Evolutionary conservation across 2,113 vertebrate genomes (phyloP), one percentile per base, ranked within the genome.

Genomic region (Bujurquina vittata): DNA sequence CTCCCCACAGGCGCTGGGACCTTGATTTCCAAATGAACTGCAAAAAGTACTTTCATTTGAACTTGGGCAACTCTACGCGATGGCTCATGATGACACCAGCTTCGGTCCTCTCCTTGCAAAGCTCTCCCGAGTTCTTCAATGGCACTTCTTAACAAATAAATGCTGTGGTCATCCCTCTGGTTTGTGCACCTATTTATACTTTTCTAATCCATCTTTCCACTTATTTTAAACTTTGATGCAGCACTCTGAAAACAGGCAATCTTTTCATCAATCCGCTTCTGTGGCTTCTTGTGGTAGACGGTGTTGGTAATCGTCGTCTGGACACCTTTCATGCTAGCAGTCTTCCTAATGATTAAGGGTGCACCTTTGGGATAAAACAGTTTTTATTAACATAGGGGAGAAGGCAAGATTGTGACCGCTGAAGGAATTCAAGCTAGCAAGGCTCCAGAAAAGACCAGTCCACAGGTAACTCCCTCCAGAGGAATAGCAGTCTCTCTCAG

Each of bases 1-100:
- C 57, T 52, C 81, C 23, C 62, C 79, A 72, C 43, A 73, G 35
- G 73, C 29, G 84, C 72, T 35, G 31, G 37, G 33, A 58, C 61
- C 52, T 74, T 80, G 63, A 77, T 57, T 77, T 84, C 43, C 31
- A 75, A 80, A 84, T 76, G 46, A 76, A 35, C 82, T 84, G 63
- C 60, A 78, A 69, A 52, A 72, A 12, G 46, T 72, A 15, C 17
- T 52, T 72, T 72, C 26, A 31, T 52, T 26, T 72, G 65, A 72
- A 52, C 1, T 3, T 52, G 65, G 5, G 3, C 43, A 20, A 52
- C 43, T 52, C 23, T 31, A 26, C 1, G 10, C n/a, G 46, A 49
- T 72, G 43, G 15, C 43, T 72, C 26, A 31, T 31, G 43, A 72
- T 72, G 65, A 72, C 65, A 72, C 29, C 65, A 72, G 46, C 46